Base-by-base conservation (phyloP, 2,797 vertebrate genomes). In the Mus minutoides region DNA sequence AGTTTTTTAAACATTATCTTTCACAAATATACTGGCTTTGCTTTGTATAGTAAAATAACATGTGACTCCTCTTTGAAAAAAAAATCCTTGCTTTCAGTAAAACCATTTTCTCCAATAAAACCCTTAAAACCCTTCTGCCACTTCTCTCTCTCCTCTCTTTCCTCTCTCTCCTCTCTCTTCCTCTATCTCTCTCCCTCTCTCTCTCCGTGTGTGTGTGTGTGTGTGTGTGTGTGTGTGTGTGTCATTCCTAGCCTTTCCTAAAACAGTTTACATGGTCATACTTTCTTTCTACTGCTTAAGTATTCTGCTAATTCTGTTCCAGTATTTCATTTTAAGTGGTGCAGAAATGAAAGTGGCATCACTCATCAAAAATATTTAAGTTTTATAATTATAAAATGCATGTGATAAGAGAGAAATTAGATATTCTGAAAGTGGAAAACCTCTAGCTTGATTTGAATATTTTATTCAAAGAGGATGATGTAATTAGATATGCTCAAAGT, bases 261-360 rank as follows among this genome's bases (percentile, higher is more conserved):
- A 29, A 83, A 26, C 29, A 84, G 13, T 56, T 54, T 64, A 12
- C 12, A 34, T 12, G 19, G 26, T 54, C 86, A 31, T 40, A 1
- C 9, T 37, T 77, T 87, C 0, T 90, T 34, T 96, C 46, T n/a
- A 73, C 2, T n/a, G 46, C 37, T 88, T 69, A 69, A 84, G 46
- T 73, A 26, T 90, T n/a, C 56, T 67, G 58, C 22, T 79, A 52
- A 67, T 87, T 91, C 77, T 75, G 46, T 11, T 69, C n/a, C 13
- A 26, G 37, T 62, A 40, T 17, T 92, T 82, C 88, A 80, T 69
- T 88, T 95, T 62, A 88, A 94, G 60, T 69, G 77, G 29, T 78
- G 49, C 40, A 31, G 29, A 85, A 76, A 88, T 80, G 2, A 89
- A 77, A 80, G 83, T 11, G 5, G 4, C 3, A 78, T 80, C 49